phyloP scores from a whole-genome alignment of 1,140 invertebrate species.

The Trichomalopsis sarcophagae region DNA sequence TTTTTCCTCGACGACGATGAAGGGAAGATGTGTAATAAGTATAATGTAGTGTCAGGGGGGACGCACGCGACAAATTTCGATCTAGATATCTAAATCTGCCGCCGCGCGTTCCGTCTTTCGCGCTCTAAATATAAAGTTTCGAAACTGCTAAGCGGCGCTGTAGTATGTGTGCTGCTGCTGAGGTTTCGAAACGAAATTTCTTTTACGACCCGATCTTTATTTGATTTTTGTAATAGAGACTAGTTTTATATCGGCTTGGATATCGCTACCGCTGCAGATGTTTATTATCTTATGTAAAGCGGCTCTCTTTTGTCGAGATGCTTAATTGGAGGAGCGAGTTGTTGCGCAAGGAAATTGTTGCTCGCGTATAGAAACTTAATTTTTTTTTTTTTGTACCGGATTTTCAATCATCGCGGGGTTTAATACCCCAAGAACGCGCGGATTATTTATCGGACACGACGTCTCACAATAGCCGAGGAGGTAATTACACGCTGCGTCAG shows the following conservation, averaged over 20 bases:
- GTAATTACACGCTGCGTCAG: too few species aligned
- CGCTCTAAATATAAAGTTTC: constrained; percentile 20
- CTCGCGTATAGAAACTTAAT: not conserved
- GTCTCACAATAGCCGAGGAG: too few species aligned
- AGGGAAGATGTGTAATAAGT: not conserved
- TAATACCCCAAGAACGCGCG: too few species aligned
- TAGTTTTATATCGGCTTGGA: not conserved
- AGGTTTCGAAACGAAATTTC: constrained; percentile 2
- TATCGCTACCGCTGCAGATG: not conserved
- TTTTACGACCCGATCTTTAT: constrained; percentile 2
- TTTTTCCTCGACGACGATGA: not conserved
- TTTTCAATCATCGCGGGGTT: too few species aligned
- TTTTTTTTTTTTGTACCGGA: too few species aligned
- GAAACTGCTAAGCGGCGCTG: not conserved
- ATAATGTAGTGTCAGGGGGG: not conserved
- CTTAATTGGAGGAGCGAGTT: not conserved
- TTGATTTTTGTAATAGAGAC: not conserved
- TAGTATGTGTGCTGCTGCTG: not conserved
- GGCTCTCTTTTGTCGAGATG: not conserved
- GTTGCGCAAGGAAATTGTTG: not conserved
- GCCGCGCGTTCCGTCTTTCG: not conserved
- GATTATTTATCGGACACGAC: too few species aligned
- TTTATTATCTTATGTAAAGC: not conserved
- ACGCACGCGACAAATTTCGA: not conserved
- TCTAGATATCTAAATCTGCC: constrained; percentile 17